Percentiles rank a stretch among this genome's conserved stretches.
Conservation (phyloP, 2,888 invertebrate genomes). For the Philaethria dido region DNA sequence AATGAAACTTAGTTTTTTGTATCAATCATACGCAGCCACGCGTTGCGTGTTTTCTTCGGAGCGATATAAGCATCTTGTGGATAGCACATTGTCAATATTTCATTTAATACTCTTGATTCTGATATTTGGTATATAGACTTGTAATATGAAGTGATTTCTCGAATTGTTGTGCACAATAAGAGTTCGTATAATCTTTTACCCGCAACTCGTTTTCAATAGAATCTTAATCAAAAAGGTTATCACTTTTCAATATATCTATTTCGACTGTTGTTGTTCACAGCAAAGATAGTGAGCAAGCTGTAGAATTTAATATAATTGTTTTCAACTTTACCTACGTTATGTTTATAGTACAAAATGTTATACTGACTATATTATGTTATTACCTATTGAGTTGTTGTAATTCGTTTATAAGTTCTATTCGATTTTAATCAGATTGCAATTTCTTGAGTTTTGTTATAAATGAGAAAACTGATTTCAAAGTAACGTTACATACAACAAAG, state of each 20-base stretch:
- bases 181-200: constrained; percentile 36
- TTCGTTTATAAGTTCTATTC: constrained; percentile 28
- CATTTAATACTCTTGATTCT: constrained; percentile 42
- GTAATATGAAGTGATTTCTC: constrained; percentile 36
- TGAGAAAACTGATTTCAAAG: neutral
- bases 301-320: constrained; percentile 22
- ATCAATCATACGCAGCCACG: constrained; percentile 25
- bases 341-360: constrained; percentile 30
- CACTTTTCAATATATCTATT: constrained; percentile 22
- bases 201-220: constrained; percentile 28
- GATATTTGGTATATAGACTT: constrained; percentile 39
- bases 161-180: constrained; percentile 39
- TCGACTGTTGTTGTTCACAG: constrained; percentile 30
- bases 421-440: constrained; percentile 24
- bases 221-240: constrained; percentile 1
- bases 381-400: constrained; percentile 28
- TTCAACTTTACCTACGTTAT: constrained; percentile 27
- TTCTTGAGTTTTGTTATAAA: neutral
- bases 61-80: constrained; percentile 31
- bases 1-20: constrained; percentile 36
- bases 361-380: constrained; percentile 27
- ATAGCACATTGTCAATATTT: constrained; percentile 33
- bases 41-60: constrained; percentile 24
- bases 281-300: constrained; percentile 12
- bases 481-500: neutral